Conservation (phyloP, 2,888 invertebrate genomes). For the Subacronicta megacephala region DNA sequence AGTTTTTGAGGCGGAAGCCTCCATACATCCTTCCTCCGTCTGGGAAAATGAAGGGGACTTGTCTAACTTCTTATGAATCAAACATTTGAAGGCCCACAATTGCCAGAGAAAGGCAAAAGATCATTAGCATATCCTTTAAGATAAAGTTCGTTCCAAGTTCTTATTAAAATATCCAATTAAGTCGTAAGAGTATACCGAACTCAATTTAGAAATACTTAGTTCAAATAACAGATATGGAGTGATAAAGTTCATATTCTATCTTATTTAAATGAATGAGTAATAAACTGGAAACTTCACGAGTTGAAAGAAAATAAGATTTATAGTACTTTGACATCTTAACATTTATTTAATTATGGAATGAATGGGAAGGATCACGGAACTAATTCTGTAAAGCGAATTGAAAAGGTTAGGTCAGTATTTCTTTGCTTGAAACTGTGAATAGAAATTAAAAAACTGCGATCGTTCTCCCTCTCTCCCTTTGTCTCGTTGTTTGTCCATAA, state of each 20-base stretch:
- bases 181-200: constrained; percentile 25
- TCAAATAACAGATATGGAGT: constrained; percentile 33
- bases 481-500: no score
- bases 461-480: no score
- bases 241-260: constrained; percentile 30
- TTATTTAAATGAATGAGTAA: constrained; percentile 23
- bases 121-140: neutral
- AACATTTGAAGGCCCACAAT: neutral
- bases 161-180: constrained; percentile 29
- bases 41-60: neutral
- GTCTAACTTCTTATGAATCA: neutral
- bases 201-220: constrained; percentile 17
- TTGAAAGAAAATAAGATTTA: constrained; percentile 8
- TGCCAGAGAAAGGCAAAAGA: neutral
- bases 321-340: constrained; percentile 30
- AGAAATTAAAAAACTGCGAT: no score
- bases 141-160: constrained; percentile 5
- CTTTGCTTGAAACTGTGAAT: no score
- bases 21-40: neutral
- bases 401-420: no score
- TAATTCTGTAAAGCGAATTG: constrained; percentile 6
- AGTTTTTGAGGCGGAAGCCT: neutral
- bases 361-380: constrained; percentile 5
- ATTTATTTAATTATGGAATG: constrained; percentile 19
- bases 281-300: constrained; percentile 21